Conservation (phyloP, 2,888 invertebrate genomes). For the Synergus laeviventris region DNA sequence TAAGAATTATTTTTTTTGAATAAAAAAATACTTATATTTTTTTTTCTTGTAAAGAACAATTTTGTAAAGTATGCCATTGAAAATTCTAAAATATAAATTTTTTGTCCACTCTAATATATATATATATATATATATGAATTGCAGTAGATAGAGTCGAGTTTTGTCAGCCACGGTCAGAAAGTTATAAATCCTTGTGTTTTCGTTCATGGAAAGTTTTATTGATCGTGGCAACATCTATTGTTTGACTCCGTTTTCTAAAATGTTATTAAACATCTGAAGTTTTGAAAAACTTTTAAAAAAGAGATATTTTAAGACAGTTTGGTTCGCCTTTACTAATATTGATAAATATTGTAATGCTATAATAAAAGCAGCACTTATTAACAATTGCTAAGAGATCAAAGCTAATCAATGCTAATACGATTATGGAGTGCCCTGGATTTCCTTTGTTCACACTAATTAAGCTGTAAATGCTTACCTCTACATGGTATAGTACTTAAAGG, state of each 20-base stretch:
- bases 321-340: no score
- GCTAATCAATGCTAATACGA: background rate
- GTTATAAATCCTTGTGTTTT: conserved; percentile 16
- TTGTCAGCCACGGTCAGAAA: background rate
- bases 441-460: conserved; percentile 7
- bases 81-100: no score
- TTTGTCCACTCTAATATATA: no score
- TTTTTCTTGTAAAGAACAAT: no score
- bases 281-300: no score
- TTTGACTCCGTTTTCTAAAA: background rate
- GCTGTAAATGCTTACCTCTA: conserved; percentile 74
- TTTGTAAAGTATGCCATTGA: no score
- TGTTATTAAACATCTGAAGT: background rate
- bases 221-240: background rate
- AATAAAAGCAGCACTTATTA: background rate
- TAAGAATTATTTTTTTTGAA: no score
- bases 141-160: background rate
- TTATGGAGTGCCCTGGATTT: background rate
- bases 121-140: background rate
- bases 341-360: background rate
- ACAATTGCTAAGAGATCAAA: background rate
- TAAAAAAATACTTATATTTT: no score
- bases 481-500: conserved; percentile 76
- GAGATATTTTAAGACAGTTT: no score
- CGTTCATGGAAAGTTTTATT: conserved; percentile 13